Evolutionary conservation across 2,113 vertebrate genomes (phyloP).

Genomic region (Dolichallabes microphthalmus): DNA sequence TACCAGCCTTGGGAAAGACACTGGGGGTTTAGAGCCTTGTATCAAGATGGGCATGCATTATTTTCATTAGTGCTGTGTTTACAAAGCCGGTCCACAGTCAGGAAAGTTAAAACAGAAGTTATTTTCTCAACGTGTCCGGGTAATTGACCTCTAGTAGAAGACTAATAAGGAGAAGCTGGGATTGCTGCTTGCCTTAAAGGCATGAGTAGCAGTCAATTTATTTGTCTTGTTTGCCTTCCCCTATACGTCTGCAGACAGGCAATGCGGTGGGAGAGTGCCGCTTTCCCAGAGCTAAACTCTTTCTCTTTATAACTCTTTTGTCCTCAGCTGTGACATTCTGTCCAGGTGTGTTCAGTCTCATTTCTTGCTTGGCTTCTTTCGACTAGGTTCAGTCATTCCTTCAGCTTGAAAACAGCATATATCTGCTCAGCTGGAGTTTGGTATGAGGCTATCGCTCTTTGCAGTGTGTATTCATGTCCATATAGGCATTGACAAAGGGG

Average conservation of each 20-base stretch:
- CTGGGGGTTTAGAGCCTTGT: constrained; percentile 1
- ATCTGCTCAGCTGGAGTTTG: background rate
- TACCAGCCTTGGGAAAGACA: background rate
- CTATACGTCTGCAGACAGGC: constrained; percentile 23
- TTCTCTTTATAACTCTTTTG: background rate
- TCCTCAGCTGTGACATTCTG: constrained; percentile 1
- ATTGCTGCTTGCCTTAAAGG: constrained; percentile 26
- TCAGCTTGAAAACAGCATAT: background rate
- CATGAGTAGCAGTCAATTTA: constrained; percentile 39
- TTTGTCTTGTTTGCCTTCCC: constrained; percentile 47
- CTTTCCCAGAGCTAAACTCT: background rate
- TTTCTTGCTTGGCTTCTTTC: constrained; percentile 1
- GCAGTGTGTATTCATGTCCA: background rate
- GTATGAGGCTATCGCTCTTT: background rate
- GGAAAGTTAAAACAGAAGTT: constrained; percentile 46
- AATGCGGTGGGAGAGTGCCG: background rate
- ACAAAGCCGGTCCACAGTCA: constrained; percentile 31
- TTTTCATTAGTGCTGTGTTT: constrained; percentile 52
- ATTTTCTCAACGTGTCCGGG: constrained; percentile 44
- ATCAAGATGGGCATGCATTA: constrained; percentile 42
- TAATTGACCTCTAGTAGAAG: constrained; percentile 46
- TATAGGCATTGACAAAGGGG: background rate
- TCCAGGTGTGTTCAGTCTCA: constrained; percentile 6
- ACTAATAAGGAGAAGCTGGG: constrained; percentile 30
- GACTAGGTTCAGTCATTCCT: background rate